Percentiles rank a stretch among this genome's conserved stretches.
Conservation (phyloP, 2,113 vertebrate genomes). For the Takifugu bimaculatus region DNA sequence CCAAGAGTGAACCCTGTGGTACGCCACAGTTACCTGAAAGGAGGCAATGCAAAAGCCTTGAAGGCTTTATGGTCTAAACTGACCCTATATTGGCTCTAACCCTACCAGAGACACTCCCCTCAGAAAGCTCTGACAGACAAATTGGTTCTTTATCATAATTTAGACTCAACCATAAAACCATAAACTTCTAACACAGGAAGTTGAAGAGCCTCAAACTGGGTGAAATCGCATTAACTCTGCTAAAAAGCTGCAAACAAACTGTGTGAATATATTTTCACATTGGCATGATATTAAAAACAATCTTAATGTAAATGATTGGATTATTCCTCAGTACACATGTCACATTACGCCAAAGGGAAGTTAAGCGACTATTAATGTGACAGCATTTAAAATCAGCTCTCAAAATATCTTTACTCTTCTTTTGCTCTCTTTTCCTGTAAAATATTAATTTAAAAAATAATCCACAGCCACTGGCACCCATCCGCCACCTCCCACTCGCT, state of each 20-base stretch:
- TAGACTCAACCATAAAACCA: too few relatives aligned
- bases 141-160: too few relatives aligned
- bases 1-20: too few relatives aligned
- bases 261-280: conserved; percentile 30
- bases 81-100: too few relatives aligned
- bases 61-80: too few relatives aligned
- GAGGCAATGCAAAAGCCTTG: too few relatives aligned
- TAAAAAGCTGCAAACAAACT: conserved; percentile 31
- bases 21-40: too few relatives aligned
- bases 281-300: conserved; percentile 43
- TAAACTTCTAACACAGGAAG: not conserved
- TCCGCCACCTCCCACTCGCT: conserved; percentile 48
- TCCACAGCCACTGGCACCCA: conserved; percentile 51
- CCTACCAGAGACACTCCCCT: too few relatives aligned
- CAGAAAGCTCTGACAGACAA: too few relatives aligned
- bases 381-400: conserved; percentile 54
- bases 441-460: conserved; percentile 21
- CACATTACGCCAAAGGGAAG: conserved; percentile 48
- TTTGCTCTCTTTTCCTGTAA: conserved; percentile 1
- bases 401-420: conserved; percentile 46
- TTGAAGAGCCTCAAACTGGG: conserved; percentile 4
- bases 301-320: conserved; percentile 51
- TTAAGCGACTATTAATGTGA: conserved; percentile 40
- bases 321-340: conserved; percentile 52
- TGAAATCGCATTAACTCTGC: conserved; percentile 31